Evolutionary conservation across 2,888 invertebrate genomes (phyloP).

Genomic region (Fragum fragum): DNA sequence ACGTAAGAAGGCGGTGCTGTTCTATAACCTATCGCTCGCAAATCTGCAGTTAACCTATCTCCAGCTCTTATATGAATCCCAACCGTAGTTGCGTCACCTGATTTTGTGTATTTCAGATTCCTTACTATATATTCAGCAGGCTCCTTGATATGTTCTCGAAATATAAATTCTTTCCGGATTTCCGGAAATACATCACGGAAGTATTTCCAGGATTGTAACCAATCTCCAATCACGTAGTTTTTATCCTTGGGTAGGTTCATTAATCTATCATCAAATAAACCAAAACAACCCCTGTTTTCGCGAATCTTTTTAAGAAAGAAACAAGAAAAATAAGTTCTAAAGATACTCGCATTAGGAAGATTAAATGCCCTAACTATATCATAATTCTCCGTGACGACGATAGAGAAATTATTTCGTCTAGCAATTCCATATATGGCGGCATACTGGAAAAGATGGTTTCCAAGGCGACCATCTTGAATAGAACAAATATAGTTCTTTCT

Average conservation of each 20-base stretch:
- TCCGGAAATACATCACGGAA: constrained; percentile 17
- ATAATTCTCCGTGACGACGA: constrained; percentile 2
- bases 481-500: background rate
- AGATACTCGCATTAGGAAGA: background rate
- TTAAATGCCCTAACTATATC: constrained; percentile 4
- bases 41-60: background rate
- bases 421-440: constrained; percentile 16
- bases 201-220: constrained; percentile 28
- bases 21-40: background rate
- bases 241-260: constrained; percentile 1
- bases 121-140: constrained; percentile 11
- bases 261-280: constrained; percentile 1
- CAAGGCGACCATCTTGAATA: background rate
- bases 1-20: constrained; percentile 17
- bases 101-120: background rate
- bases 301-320: background rate
- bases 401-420: constrained; percentile 2
- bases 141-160: background rate
- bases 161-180: constrained; percentile 1
- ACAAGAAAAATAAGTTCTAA: background rate
- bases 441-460: constrained; percentile 25
- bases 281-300: background rate
- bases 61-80: constrained; percentile 21
- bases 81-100: constrained; percentile 3
- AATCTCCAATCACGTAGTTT: constrained; percentile 13